Conservation (phyloP, 2,797 vertebrate species). For the Carcharodon carcharias region DNA sequence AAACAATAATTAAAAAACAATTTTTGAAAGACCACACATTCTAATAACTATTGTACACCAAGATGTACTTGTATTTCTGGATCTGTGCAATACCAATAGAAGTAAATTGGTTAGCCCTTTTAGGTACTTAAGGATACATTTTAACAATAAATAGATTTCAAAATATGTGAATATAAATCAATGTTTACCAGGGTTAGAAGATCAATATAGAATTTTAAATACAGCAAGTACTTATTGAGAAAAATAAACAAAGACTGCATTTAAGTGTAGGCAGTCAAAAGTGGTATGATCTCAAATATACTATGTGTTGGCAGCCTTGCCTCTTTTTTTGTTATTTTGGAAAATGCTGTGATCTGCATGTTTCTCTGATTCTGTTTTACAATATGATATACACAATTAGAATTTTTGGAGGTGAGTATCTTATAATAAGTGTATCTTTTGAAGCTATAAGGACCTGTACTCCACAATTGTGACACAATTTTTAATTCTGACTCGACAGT, state of each 20-base stretch:
- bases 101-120: neutral
- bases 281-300: neutral
- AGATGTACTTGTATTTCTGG: neutral
- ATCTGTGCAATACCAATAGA: neutral
- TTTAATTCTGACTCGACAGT: neutral
- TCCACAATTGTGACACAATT: neutral
- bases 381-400: neutral
- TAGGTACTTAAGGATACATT: neutral
- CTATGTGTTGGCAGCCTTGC: neutral
- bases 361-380: neutral
- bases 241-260: neutral
- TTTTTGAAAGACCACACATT: neutral
- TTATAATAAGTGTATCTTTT: neutral
- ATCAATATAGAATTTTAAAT: neutral
- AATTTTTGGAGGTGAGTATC: neutral
- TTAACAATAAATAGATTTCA: conserved; percentile 3
- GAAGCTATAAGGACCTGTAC: neutral
- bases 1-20: neutral
- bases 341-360: neutral
- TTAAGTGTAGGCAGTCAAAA: neutral
- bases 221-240: neutral
- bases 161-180: neutral
- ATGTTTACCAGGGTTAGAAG: neutral
- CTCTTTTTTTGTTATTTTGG: neutral
- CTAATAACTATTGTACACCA: neutral